phyloP scores from a whole-genome alignment of 30 jellyfish, hydroid and myxozoan genomes.

The Hydractinia symbiolongicarpus region DNA sequence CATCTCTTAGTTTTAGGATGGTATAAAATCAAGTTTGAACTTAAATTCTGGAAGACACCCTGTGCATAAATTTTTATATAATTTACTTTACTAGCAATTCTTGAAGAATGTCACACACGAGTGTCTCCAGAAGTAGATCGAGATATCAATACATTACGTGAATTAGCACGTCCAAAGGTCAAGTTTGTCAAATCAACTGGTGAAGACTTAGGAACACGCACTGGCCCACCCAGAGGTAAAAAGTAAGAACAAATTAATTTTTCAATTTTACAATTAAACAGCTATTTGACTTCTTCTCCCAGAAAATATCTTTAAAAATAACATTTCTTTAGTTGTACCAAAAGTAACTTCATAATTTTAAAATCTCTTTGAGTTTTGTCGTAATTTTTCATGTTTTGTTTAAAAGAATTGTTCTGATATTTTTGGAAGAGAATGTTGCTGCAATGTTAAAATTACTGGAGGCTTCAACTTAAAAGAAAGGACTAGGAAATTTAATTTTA shows the following conservation, averaged over 20 bases:
- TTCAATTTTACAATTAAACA: not conserved
- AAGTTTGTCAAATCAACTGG: conserved; percentile 28
- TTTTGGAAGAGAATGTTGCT: too few relatives aligned
- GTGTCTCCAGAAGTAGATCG: conserved; percentile 32
- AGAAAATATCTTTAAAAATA: not conserved
- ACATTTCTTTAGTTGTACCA: too few relatives aligned
- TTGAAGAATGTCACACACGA: conserved; percentile 24
- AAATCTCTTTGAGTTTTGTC: too few relatives aligned
- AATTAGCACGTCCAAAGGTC: conserved; percentile 16
- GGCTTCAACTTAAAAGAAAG: too few relatives aligned
- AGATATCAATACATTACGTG: conserved; percentile 12
- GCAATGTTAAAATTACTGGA: too few relatives aligned
- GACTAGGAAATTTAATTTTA: too few relatives aligned
- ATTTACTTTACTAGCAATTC: conserved; percentile 8
- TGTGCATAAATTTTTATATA: not conserved
- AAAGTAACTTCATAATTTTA: too few relatives aligned
- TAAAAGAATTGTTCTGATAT: too few relatives aligned
- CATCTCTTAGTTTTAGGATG: too few relatives aligned
- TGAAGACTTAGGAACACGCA: conserved; percentile 34
- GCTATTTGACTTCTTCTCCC: not conserved
- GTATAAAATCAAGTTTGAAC: too few relatives aligned
- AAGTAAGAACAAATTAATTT: conserved; percentile 12
- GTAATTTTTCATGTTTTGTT: too few relatives aligned
- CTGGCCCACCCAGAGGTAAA: conserved; percentile 34
- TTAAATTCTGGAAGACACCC: too few relatives aligned